A percentile compares a stretch with the other conserved stretches of the same genome.
Evolutionary conservation across 1,140 invertebrate species (phyloP).

Genomic region (Drosophila arawakana): DNA sequence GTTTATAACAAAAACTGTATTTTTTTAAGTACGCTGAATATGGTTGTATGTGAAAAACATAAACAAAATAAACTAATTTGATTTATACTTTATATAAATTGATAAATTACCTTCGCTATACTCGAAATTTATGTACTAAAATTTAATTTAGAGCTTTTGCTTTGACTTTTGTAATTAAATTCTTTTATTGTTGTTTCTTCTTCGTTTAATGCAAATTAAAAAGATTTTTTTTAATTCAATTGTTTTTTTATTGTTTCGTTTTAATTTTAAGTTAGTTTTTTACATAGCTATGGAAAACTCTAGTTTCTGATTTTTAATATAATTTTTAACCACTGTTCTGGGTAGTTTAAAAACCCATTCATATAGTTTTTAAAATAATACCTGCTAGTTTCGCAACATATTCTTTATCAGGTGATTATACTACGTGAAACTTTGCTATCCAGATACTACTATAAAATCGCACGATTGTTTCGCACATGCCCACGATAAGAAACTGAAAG

Average conservation of each 20-base stretch:
- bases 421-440: conserved; percentile 17
- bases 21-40: conserved; percentile 71
- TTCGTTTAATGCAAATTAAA: conserved; percentile 60
- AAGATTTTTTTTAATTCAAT: conserved; percentile 37
- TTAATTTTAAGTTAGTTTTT: not conserved
- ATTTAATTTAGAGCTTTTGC: conserved; percentile 50
- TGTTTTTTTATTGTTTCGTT: not conserved
- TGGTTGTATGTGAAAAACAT: conserved; percentile 63
- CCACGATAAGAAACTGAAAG: conserved; percentile 15
- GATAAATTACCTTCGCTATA: conserved; percentile 38
- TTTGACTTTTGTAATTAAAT: conserved; percentile 65
- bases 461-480: conserved; percentile 14
- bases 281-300: too few relatives aligned
- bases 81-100: conserved; percentile 12
- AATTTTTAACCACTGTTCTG: not conserved
- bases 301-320: not conserved
- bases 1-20: conserved; percentile 54
- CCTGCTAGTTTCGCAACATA: not conserved
- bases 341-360: not conserved
- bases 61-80: conserved; percentile 25
- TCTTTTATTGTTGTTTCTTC: conserved; percentile 69
- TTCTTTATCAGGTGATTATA: conserved; percentile 13
- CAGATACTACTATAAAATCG: not conserved
- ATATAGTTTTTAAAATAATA: not conserved
- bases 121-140: conserved; percentile 57